Percentiles rank a stretch among this genome's conserved stretches.
Conservation (phyloP, 1,140 invertebrate genomes). For the Musca domestica region DNA sequence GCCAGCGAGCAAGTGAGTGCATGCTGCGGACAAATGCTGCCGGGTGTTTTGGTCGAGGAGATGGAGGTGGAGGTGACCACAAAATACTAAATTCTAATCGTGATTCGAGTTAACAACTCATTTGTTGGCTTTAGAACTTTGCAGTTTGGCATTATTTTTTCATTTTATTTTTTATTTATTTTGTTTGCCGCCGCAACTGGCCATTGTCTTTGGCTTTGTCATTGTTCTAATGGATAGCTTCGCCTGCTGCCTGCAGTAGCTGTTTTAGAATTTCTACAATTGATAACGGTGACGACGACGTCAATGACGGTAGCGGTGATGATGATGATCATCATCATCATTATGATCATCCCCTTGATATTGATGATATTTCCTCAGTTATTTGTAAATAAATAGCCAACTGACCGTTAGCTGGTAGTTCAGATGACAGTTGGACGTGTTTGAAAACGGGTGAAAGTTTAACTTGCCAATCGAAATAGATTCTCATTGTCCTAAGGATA, state of each 20-base stretch:
- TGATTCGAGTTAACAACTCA: too few relatives aligned
- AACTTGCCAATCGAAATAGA: too few relatives aligned
- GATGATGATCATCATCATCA: too few relatives aligned
- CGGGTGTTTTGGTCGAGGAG: neutral
- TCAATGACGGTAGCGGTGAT: neutral
- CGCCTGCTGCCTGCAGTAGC: neutral
- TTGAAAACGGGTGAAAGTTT: conserved; percentile 5
- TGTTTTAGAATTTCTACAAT: neutral
- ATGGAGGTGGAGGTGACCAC: too few relatives aligned
- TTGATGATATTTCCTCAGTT: neutral
- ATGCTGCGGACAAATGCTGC: neutral
- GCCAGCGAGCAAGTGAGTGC: too few relatives aligned
- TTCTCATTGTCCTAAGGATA: too few relatives aligned
- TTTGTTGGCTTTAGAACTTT: too few relatives aligned
- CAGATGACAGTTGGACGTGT: conserved; percentile 5
- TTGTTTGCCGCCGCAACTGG: neutral
- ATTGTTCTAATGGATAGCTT: neutral
- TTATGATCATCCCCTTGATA: too few relatives aligned
- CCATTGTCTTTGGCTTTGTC: conserved; percentile 1
- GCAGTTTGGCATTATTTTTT: too few relatives aligned
- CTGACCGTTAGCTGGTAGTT: conserved; percentile 8
- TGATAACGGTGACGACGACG: neutral
- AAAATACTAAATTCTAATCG: too few relatives aligned
- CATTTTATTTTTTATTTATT: too few relatives aligned
- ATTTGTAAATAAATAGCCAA: conserved; percentile 1